Base-by-base conservation (phyloP, 2,113 vertebrate genomes). In the Riparia riparia region DNA sequence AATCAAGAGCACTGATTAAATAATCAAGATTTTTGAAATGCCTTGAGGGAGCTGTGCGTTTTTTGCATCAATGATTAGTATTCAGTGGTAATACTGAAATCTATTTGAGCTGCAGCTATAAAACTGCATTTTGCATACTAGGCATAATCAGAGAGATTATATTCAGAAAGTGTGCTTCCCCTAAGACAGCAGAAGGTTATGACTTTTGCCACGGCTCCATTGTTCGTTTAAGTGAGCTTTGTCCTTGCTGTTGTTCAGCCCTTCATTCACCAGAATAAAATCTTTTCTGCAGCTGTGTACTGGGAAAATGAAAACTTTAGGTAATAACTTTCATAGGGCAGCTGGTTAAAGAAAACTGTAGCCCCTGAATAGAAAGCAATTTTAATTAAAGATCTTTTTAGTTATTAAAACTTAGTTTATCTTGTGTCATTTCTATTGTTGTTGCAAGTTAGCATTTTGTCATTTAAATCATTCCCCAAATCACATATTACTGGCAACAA, bases 1-100 rank as follows among this genome's bases (percentile, higher is more conserved):
- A 98, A 98, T 98, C 97, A 98, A 97, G 97, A 98, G 97, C 96
- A 96, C 97, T 98, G 98, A 98, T 98, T 98, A 98, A 98, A 98
- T 98, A 98, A 98, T 98, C 97, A 98, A 96, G 98, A 98, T 98
- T 98, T 98, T 98, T 98, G 97, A 98, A 98, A 97, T 96, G 97
- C 86, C 97, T 97, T 97, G 94, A 97, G 97, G 97, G 98, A 98
- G 90, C 91, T 56, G 69, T 89, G 96, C 44, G 51, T 91, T 96
- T 92, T 97, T 97, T 98, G 97, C 97, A 98, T 98, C 56, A 51
- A 93, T 97, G 97, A 98, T 98, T 96, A 96, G 96, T 95, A 93
- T 97, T 97, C 95, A 94, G 95, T 89, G 82, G 93, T 72, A 96
- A 92, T 93, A 71, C 39, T 85, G 89, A 93, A 96, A 96, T 96